Evolutionary conservation across 53 echinoderm and acorn worm genomes (phyloP), one percentile per base, ranked within the genome.

Genomic region (Apostichopus leukothele): DNA sequence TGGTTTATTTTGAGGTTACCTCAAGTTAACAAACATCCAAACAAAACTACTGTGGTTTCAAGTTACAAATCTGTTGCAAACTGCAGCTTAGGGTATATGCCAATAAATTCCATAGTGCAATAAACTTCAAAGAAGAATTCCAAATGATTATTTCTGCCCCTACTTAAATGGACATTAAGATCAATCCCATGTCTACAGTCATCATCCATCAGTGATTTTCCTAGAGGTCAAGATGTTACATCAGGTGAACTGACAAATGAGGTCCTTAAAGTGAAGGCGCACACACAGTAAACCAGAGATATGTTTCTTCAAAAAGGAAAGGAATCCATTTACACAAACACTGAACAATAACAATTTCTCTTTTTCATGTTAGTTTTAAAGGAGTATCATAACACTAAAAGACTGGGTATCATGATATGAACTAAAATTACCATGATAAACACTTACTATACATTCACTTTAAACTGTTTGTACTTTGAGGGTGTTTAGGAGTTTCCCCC

Each of bases 151-250:
- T 55, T 81, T 81, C 71, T 71, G 6, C 19, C 20, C 55, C 81
- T 81, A 55, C 81, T 81, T 81, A 81, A 81, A 81, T 81, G 55
- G 55, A 53, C 81, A 81, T 81, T 55, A 81, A 54, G 54, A 81
- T 81, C 81, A 81, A 55, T 81, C 59, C 55, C 81, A 81, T 81
- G 55, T 81, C 81, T 81, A 55, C 54, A 81, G 81, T 81, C 79
- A 59, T 77, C 18, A 54, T 54, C 19, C 55, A 81, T 81, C 81
- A 81, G 81, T 81, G 16, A 18, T 18, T 53, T n/a, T 57, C 20
- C 23, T 54, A n/a, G 60, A 81, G 81, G 81, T n/a, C 81, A 81
- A 81, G 18, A 77, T 14, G 55, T 81, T 54, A 81, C 55, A 81
- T 81, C 81, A 81, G 55, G 81, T 81, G 55, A 55, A 23, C 53